These are phyloP conservation scores for Thymelicus sylvestris DNA, from an alignment of 2,888 invertebrate genomes.

Conservation along the genomic window DNA sequence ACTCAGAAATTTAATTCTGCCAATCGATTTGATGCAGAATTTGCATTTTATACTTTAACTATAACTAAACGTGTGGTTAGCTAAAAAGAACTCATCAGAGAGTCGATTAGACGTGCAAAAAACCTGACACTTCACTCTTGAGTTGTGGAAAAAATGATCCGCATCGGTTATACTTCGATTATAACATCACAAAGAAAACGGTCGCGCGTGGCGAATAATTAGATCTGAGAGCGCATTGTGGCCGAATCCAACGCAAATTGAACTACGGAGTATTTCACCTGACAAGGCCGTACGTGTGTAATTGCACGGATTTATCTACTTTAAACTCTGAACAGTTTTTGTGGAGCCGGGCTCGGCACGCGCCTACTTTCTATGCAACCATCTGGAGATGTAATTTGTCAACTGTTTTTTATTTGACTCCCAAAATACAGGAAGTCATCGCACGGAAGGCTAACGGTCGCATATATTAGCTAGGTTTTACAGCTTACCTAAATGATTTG, in stretches of 20 bases:
- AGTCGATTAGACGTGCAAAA: constrained; percentile 44
- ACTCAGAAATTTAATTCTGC: constrained; percentile 15
- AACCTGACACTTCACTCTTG: constrained; percentile 47
- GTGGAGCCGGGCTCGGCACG: constrained; percentile 66
- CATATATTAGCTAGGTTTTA: constrained; percentile 14
- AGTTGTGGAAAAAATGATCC: constrained; percentile 49
- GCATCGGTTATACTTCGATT: constrained; percentile 53
- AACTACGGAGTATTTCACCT: constrained; percentile 78
- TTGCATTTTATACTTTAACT: constrained; percentile 15
- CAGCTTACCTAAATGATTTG: constrained; percentile 12
- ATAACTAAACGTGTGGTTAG: constrained; percentile 19
- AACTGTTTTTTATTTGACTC: constrained; percentile 69
- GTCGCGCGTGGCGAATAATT: constrained; percentile 65
- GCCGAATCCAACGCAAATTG: constrained; percentile 67
- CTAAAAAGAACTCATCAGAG: constrained; percentile 33
- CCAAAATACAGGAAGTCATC: constrained; percentile 51
- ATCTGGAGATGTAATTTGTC: constrained; percentile 71
- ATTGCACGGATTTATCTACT: constrained; percentile 79
- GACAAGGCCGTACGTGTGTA: constrained; percentile 74
- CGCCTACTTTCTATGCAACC: constrained; percentile 76
- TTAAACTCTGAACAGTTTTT: constrained; percentile 72
- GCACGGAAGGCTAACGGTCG: constrained; percentile 38
- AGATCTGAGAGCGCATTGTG: constrained; percentile 70
- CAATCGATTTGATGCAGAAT: constrained; percentile 16
- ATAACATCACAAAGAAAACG: constrained; percentile 62